Conservation (phyloP, 1,140 invertebrate genomes). For the Lithobius niger region DNA sequence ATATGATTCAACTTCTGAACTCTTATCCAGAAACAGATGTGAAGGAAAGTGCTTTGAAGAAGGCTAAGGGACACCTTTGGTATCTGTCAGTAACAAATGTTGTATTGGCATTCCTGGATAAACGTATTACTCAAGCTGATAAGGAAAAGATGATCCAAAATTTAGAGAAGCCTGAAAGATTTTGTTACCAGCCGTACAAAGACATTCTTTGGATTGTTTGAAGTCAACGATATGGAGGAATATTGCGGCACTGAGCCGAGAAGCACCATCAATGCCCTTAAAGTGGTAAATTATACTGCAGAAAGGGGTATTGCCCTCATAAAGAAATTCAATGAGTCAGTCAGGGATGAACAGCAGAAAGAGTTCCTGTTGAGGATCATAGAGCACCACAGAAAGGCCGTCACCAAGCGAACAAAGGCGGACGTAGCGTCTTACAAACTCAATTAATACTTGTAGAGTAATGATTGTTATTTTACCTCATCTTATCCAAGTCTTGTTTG, state of each 20-base stretch:
- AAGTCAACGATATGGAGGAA: not conserved
- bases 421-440: not conserved
- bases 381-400: not conserved
- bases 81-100: conserved; percentile 4
- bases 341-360: not conserved
- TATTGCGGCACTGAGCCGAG: not conserved
- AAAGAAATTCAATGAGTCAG: not conserved
- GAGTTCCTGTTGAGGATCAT: not conserved
- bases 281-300: not conserved
- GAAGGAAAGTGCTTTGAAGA: not conserved
- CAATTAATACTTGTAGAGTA: not conserved
- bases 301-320: not conserved
- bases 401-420: not conserved
- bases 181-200: not conserved
- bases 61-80: conserved; percentile 10
- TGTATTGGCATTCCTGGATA: not conserved
- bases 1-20: conserved; percentile 13
- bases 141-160: conserved; percentile 7
- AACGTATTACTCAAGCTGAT: not conserved
- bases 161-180: conserved; percentile 1
- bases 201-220: not conserved
- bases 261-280: not conserved
- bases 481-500: not conserved
- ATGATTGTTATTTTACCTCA: not conserved
- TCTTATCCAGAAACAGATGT: conserved; percentile 11